Evolutionary conservation across 2,888 invertebrate genomes (phyloP).

Genomic region (Chamaedrilus cognettii): DNA sequence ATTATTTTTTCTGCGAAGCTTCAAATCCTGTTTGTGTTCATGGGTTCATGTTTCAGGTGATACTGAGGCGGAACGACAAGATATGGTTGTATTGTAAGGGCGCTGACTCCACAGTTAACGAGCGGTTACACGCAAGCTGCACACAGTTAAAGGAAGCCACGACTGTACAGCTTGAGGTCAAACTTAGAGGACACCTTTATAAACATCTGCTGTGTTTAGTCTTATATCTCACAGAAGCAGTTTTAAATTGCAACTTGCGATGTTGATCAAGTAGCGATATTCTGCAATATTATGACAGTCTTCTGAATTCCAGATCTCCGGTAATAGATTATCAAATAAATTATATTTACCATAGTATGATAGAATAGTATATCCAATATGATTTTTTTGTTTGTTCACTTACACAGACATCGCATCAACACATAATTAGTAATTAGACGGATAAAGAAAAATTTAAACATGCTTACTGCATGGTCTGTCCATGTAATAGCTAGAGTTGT

Average conservation of each 20-base stretch:
- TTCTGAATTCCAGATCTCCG: too few species aligned
- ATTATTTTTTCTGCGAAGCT: background rate
- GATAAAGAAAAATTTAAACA: too few species aligned
- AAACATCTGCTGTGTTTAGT: background rate
- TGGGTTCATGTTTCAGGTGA: conserved; percentile 46
- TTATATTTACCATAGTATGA: too few species aligned
- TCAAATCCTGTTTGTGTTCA: background rate
- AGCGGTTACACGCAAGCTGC: conserved; percentile 80
- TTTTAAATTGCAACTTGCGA: background rate
- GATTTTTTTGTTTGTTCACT: too few species aligned
- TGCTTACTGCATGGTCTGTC: too few species aligned
- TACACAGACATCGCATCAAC: too few species aligned
- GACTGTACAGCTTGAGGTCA: conserved; percentile 91
- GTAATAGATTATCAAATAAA: too few species aligned
- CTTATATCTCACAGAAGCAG: background rate
- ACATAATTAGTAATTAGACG: too few species aligned
- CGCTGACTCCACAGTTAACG: conserved; percentile 97
- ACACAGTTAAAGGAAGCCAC: conserved; percentile 76
- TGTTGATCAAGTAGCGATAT: too few species aligned
- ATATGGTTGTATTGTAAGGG: conserved; percentile 89
- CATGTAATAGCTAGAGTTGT: too few species aligned
- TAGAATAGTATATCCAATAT: too few species aligned
- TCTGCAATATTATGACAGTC: too few species aligned
- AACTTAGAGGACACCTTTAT: conserved; percentile 43
- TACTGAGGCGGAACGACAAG: conserved; percentile 52